phyloP scores from a whole-genome alignment of 2,113 vertebrate genomes.

The Trematomus loennbergii region DNA sequence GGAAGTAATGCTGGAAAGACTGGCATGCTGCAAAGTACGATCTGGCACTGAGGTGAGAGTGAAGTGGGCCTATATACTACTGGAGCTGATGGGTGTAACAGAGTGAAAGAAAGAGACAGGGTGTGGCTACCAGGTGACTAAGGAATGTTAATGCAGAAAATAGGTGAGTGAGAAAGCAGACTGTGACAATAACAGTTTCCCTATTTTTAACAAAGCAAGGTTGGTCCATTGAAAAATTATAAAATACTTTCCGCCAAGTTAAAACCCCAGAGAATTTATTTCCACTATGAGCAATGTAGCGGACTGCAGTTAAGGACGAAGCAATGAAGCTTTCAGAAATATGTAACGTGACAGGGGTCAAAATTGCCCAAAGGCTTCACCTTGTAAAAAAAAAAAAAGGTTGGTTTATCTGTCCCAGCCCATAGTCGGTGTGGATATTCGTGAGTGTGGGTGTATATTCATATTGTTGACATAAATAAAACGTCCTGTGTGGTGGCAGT shows the following conservation, averaged over 20 bases:
- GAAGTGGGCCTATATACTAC: no score
- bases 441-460: background rate
- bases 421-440: constrained; percentile 15
- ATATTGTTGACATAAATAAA: constrained; percentile 43
- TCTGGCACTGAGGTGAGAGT: no score
- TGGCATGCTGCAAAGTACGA: no score
- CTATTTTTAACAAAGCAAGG: constrained; percentile 4
- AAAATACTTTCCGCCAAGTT: constrained; percentile 48
- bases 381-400: constrained; percentile 37
- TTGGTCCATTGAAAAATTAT: constrained; percentile 21
- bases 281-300: constrained; percentile 22
- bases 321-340: constrained; percentile 52
- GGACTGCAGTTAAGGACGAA: constrained; percentile 17
- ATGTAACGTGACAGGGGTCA: constrained; percentile 59
- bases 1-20: no score
- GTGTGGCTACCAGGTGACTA: no score
- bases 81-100: no score
- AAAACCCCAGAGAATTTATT: constrained; percentile 31
- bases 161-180: no score
- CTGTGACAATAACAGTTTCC: no score
- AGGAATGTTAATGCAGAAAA: no score
- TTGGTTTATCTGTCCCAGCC: constrained; percentile 23
- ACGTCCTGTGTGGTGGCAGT: background rate
- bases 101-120: no score
- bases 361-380: constrained; percentile 58